These are phyloP conservation scores for Alouatta caraya DNA, from an alignment of 2,797 vertebrate species.

Conservation along the genomic window DNA sequence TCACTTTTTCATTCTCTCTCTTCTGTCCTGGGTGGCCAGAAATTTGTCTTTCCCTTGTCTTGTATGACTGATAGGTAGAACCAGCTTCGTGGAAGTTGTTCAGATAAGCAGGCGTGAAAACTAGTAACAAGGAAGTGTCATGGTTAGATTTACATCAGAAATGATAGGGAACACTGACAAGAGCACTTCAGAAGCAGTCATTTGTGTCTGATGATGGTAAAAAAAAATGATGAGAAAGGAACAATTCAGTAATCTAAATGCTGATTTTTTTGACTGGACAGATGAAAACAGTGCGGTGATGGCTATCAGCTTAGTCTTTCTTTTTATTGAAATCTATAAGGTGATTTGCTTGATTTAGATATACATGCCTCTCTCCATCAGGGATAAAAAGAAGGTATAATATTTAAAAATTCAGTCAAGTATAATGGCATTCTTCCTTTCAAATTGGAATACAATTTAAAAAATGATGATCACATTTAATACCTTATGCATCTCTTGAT, in stretches of 20 bases:
- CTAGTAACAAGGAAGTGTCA: not conserved
- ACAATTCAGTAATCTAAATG: slow-evolving; percentile 57
- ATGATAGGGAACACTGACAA: slow-evolving; percentile 28
- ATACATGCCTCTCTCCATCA: not conserved
- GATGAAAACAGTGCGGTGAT: slow-evolving; percentile 2
- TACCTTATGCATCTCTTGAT: not conserved
- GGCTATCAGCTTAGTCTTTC: not conserved
- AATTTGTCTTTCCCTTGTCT: slow-evolving; percentile 32
- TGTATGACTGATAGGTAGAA: slow-evolving; percentile 37
- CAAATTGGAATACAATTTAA: not conserved
- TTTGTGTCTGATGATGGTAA: slow-evolving; percentile 4
- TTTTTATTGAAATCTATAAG: not conserved
- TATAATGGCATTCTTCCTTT: not conserved
- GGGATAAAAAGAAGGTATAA: not conserved
- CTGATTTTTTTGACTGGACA: slow-evolving; percentile 59
- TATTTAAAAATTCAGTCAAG: slow-evolving; percentile 15
- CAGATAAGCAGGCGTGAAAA: not conserved
- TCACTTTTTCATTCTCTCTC: not conserved
- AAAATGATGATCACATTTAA: not conserved
- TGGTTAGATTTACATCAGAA: slow-evolving; percentile 45
- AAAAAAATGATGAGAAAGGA: slow-evolving; percentile 48
- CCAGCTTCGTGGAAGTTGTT: slow-evolving; percentile 47
- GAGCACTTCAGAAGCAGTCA: slow-evolving; percentile 38
- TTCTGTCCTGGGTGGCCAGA: not conserved
- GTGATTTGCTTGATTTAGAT: not conserved